Evolutionary conservation across 2,113 vertebrate species (phyloP), one percentile per base, ranked within the genome.

Genomic region (Euleptes europaea): DNA sequence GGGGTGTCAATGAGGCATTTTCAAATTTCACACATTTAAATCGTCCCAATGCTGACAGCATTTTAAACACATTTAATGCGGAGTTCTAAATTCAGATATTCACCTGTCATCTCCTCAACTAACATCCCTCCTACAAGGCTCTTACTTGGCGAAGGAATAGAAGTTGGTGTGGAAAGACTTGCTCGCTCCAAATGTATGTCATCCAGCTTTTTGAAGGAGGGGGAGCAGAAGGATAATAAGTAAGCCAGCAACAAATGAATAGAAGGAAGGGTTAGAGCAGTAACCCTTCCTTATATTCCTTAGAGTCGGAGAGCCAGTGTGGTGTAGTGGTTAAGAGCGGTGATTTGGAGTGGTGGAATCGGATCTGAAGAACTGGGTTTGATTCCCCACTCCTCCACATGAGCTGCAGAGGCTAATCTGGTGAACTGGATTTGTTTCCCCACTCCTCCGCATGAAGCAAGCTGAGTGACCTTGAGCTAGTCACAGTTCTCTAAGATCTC

Each of bases 21-120:
- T 94, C 93, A 95, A 94, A 95, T 95, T 90, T 95, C 93, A 92
- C 94, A 94, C 94, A 93, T 95, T 94, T 90, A 93, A 94, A 94
- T 93, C 0, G n/a, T 92, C 93, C 89, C 0, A 15, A 94, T 92
- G 93, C 94, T 92, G 94, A 93, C 94, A 94, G 94, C 91, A 94
- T 94, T 95, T 94, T 92, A 95, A 95, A 94, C 88, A 92, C 93
- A 93, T 83, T 63, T 90, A 91, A 92, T 92, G 90, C 87, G 85
- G 87, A 88, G 89, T 95, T 93, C 93, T 94, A 88, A 94, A 95
- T 93, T 94, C 94, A 94, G 93, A 92, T 81, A 90, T 91, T 91
- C 88, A 88, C 66, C 70, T 79, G 86, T 80, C 84, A 85, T 72
- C 84, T 85, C 78, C 75, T 80, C 51, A 80, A 65, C 84, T 63